phyloP scores from a whole-genome alignment of 1,140 invertebrate species.

The Charaxes varanes region DNA sequence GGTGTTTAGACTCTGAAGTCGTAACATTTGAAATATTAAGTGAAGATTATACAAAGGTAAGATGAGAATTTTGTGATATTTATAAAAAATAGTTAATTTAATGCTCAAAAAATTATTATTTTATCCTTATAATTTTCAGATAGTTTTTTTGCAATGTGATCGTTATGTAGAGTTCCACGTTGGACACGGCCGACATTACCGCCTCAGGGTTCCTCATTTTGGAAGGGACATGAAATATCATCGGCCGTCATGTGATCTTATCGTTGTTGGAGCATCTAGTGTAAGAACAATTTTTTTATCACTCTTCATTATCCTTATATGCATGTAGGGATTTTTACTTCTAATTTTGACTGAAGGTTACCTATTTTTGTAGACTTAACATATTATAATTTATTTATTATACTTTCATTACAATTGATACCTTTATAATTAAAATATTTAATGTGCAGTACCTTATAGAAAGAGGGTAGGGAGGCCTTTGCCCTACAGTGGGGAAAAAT shows the following conservation, averaged over 20 bases:
- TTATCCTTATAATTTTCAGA: conserved; percentile 63
- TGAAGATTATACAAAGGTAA: conserved; percentile 92
- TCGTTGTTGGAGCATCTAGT: conserved; percentile 89
- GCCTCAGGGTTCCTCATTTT: conserved; percentile 94
- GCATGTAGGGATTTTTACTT: not conserved
- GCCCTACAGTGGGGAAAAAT: too few relatives aligned
- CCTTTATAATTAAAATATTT: too few relatives aligned
- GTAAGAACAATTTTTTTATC: conserved; percentile 69
- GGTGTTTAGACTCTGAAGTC: conserved; percentile 97
- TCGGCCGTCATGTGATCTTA: conserved; percentile 91
- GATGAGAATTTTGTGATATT: conserved; percentile 12
- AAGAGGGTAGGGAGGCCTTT: too few relatives aligned
- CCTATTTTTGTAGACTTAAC: too few relatives aligned
- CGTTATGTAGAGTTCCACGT: conserved; percentile 97
- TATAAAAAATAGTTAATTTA: too few relatives aligned
- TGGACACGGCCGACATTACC: conserved; percentile 92
- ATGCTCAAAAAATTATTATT: too few relatives aligned
- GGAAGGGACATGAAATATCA: conserved; percentile 96
- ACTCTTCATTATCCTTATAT: conserved; percentile 6
- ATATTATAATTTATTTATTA: too few relatives aligned
- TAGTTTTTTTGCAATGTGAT: conserved; percentile 88
- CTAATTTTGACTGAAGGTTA: too few relatives aligned
- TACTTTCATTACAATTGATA: too few relatives aligned
- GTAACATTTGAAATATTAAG: conserved; percentile 90
- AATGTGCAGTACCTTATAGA: too few relatives aligned